Evolutionary conservation across 2,797 vertebrate species (phyloP).

Genomic region (Chaetodon trifasciatus): DNA sequence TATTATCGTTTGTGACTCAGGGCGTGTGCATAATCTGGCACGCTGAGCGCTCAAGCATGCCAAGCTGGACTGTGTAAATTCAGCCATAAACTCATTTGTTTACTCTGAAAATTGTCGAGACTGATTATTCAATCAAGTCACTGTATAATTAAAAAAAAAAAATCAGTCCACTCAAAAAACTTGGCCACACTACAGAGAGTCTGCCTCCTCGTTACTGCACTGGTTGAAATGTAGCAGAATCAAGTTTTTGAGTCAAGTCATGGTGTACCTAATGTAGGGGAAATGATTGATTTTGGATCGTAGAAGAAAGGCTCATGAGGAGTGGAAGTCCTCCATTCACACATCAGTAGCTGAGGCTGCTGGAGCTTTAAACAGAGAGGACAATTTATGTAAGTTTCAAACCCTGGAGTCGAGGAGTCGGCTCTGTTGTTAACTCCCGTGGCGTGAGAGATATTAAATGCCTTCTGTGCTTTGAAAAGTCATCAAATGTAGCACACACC

Average conservation of each 20-base stretch:
- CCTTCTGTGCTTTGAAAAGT: slow-evolving; percentile 15
- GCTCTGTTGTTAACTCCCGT: slow-evolving; percentile 22
- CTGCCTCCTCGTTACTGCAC: slow-evolving; percentile 38
- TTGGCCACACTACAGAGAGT: slow-evolving; percentile 37
- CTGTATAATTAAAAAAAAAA: slow-evolving; percentile 51
- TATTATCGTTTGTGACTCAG: slow-evolving; percentile 57
- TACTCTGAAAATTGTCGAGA: slow-evolving; percentile 52
- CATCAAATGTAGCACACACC: slow-evolving; percentile 20
- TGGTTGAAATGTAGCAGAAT: slow-evolving; percentile 48
- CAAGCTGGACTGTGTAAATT: slow-evolving; percentile 58
- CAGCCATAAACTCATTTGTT: slow-evolving; percentile 64
- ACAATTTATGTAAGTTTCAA: slow-evolving; percentile 54
- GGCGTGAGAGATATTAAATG: slow-evolving; percentile 34
- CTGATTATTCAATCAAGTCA: slow-evolving; percentile 62
- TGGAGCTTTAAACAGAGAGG: slow-evolving; percentile 43
- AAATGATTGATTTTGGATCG: slow-evolving; percentile 54
- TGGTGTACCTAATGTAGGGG: slow-evolving; percentile 29
- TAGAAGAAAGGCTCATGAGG: slow-evolving; percentile 26
- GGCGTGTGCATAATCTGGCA: slow-evolving; percentile 58
- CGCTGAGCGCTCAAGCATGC: slow-evolving; percentile 25
- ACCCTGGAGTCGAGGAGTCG: slow-evolving; percentile 24
- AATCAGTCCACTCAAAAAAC: slow-evolving; percentile 36
- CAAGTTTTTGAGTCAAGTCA: slow-evolving; percentile 35
- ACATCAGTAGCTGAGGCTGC: slow-evolving; percentile 42
- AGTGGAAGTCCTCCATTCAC: slow-evolving; percentile 38